Percentiles rank a stretch among this genome's conserved stretches.
Conservation (phyloP, 2,113 vertebrate species). For the Plecotus auritus region DNA sequence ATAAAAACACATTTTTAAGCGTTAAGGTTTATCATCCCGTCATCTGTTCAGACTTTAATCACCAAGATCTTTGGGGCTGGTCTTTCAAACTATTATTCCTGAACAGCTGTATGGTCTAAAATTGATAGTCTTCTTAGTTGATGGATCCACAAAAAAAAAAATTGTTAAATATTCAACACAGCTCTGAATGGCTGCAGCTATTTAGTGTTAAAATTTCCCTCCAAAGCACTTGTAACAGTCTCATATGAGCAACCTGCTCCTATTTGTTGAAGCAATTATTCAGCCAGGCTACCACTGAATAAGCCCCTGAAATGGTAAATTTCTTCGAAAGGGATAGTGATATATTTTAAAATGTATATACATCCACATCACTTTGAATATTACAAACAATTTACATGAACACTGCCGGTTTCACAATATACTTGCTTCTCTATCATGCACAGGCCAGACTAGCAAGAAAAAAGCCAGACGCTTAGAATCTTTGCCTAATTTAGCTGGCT, state of each 20-base stretch:
- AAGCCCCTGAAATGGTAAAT: not conserved
- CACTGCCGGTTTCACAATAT: not conserved
- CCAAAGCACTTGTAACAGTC: not conserved
- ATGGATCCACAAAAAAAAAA: not conserved
- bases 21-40: slow-evolving; percentile 46
- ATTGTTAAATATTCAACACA: slow-evolving; percentile 19
- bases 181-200: not conserved
- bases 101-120: slow-evolving; percentile 29
- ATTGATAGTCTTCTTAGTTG: slow-evolving; percentile 25
- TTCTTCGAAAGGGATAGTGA: not conserved
- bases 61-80: slow-evolving; percentile 4
- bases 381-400: not conserved
- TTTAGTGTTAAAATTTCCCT: not conserved
- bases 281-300: not conserved
- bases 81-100: slow-evolving; percentile 36
- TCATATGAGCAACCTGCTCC: not conserved
- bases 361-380: not conserved
- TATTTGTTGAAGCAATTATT: not conserved
- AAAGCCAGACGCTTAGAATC: not conserved
- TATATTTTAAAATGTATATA: not conserved
- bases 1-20: slow-evolving; percentile 24
- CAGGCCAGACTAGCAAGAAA: not conserved
- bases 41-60: slow-evolving; percentile 52
- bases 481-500: not conserved
- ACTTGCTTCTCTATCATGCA: not conserved